Conservation (phyloP, 2,113 vertebrate genomes). For the Salvator merianae region DNA sequence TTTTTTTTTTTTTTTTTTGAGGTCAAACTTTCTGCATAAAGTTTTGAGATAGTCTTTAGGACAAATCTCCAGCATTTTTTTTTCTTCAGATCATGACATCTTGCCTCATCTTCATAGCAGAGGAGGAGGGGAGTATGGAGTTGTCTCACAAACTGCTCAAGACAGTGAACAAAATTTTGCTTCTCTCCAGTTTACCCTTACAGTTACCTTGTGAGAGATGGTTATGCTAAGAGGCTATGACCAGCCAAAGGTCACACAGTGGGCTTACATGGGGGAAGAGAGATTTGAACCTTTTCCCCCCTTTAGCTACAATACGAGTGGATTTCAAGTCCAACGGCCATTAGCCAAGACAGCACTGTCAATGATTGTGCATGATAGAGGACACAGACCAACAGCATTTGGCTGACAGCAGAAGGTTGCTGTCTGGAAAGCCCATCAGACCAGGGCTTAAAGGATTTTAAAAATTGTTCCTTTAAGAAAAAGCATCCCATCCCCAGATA, state of each 20-base stretch:
- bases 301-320: too few relatives aligned
- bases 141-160: too few relatives aligned
- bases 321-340: neutral
- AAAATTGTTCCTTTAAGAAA: too few relatives aligned
- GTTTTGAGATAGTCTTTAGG: neutral
- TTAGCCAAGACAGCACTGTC: neutral
- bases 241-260: neutral
- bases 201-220: too few relatives aligned
- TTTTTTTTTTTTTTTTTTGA: slow-evolving; percentile 12
- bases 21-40: neutral
- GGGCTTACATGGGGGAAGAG: neutral
- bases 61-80: too few relatives aligned
- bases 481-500: too few relatives aligned
- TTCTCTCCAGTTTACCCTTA: too few relatives aligned
- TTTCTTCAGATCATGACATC: too few relatives aligned
- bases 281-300: neutral
- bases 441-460: neutral
- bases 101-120: too few relatives aligned
- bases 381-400: neutral
- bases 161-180: too few relatives aligned
- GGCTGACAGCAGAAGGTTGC: neutral
- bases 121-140: too few relatives aligned
- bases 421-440: too few relatives aligned
- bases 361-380: neutral
- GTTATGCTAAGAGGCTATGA: neutral